Percentiles rank a stretch among this genome's conserved stretches.
Conservation (phyloP, 2,113 vertebrate genomes). For the Labrus mixtus region DNA sequence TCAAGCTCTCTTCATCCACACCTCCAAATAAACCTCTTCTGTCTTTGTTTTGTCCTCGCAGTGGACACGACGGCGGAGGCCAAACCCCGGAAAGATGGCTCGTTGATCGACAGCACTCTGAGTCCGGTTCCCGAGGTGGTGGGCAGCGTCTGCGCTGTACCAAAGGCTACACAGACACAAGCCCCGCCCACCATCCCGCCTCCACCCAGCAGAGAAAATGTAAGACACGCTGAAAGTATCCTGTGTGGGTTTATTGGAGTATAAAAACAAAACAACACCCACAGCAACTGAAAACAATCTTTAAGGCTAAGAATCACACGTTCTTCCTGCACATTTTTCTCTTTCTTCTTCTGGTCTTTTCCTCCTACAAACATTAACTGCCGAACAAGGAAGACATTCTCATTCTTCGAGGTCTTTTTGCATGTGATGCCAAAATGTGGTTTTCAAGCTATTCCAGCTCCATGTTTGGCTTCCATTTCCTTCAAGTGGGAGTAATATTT, state of each 20-base stretch:
- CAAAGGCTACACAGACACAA: conserved; percentile 87
- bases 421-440: conserved; percentile 11
- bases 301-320: background rate
- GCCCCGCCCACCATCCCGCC: conserved; percentile 65
- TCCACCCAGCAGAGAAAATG: conserved; percentile 85
- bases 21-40: background rate
- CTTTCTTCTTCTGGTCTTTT: background rate
- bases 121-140: conserved; percentile 62
- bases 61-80: conserved; percentile 60
- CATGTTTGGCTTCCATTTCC: conserved; percentile 33
- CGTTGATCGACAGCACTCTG: conserved; percentile 51
- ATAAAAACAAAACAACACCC: background rate
- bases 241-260: background rate
- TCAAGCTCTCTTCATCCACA: conserved; percentile 26
- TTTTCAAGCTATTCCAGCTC: conserved; percentile 28
- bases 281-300: background rate
- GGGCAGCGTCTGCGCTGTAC: conserved; percentile 47
- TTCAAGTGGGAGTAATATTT: conserved; percentile 50
- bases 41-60: conserved; percentile 28
- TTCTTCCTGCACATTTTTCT: background rate
- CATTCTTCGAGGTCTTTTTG: background rate
- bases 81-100: conserved; percentile 53
- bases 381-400: background rate
- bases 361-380: background rate
- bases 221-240: conserved; percentile 68